phyloP scores from a whole-genome alignment of 2,113 vertebrate genomes.

The Aegotheles bennettii region DNA sequence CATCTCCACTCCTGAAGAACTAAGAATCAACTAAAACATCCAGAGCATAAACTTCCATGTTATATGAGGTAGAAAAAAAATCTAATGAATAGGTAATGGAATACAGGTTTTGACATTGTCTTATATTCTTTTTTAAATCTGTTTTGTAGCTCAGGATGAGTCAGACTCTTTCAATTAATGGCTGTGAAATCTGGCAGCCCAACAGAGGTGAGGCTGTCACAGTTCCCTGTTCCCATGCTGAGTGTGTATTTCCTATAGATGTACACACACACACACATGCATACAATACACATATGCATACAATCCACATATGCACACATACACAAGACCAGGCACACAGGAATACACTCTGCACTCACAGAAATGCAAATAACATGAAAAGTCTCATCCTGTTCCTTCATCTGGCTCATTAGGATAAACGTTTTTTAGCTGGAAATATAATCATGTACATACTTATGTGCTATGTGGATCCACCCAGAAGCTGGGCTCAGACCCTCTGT shows the following conservation, averaged over 20 bases:
- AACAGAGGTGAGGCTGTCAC: background rate
- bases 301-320: background rate
- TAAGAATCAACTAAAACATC: background rate
- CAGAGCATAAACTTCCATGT: background rate
- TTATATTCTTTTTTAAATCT: background rate
- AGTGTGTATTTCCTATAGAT: rapidly evolving
- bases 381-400: background rate
- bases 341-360: background rate
- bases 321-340: background rate
- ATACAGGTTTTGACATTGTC: background rate
- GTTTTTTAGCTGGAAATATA: background rate
- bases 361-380: background rate
- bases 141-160: background rate
- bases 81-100: background rate
- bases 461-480: background rate
- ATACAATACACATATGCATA: background rate
- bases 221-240: background rate
- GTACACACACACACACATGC: background rate
- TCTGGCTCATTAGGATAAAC: background rate
- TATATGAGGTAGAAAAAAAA: background rate
- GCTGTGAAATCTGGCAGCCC: background rate
- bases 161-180: background rate
- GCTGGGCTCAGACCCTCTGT: background rate
- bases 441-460: rapidly evolving
- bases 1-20: background rate